Base-by-base conservation (phyloP, 64 coral and sea anemone genomes). In the Montipora cactus region DNA sequence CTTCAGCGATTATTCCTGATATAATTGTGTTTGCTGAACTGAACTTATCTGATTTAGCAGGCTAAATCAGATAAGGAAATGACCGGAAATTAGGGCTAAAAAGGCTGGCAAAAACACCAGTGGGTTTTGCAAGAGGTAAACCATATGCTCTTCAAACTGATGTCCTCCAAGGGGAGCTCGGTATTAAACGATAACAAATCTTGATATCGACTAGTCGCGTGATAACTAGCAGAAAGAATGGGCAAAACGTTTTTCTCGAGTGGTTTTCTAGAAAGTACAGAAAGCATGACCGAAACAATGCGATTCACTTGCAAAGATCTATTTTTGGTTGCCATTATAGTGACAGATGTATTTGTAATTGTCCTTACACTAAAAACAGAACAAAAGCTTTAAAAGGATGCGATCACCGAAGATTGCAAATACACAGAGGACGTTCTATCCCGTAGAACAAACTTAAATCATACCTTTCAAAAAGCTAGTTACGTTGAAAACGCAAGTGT, bases 261-360 rank as follows among this genome's bases (percentile, higher is more conserved):
- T 48, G 19, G 62, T 18, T 2, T 86, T 86, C 82, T 72, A 86
- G 82, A 86, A 86, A 59, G 18, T 67, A 67, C 58, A 83, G 37
- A 83, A 64, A 47, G 80, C 28, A 19, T 47, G 7, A 11, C 62
- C 66, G 82, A 86, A 59, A 86, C 82, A 86, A 86, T 71, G 45
- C 62, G 49, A 46, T n/a, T n/a, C 45, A 7, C 37, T 51, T 49
- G 71, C 71, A 19, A 70, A 19, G 46, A 70, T 71, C 82, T 86
- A 86, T 86, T 86, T 86, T 86, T 86, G 82, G 71, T 23, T 70
- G 20, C 18, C 49, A 64, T 70, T 46, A 86, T 86, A 48, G 62
- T 50, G 82, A 86, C 45, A 49, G 62, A 70, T 86, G 62, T 20
- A 4, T 71, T 7, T 8, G 49, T 86, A 71, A 86, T 86, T 86